phyloP scores from a whole-genome alignment of 2,113 vertebrate species.

The Pteropus alecto region DNA sequence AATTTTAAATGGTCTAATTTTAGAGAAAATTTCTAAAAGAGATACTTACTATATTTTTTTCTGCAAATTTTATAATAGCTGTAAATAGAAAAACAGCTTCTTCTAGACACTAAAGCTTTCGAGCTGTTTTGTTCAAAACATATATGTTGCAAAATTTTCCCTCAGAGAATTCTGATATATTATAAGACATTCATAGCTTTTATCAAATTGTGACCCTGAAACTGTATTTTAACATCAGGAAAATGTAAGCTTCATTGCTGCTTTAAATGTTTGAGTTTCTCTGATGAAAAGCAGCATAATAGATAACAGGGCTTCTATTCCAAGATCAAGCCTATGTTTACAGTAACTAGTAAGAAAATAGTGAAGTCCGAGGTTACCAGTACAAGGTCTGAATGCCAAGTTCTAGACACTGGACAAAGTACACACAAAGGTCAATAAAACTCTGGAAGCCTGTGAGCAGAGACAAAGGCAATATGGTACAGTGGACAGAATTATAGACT shows the following conservation, averaged over 20 bases:
- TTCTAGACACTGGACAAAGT: neutral
- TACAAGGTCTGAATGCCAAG: neutral
- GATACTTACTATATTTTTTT: neutral
- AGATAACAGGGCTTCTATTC: neutral
- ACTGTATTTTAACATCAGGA: neutral
- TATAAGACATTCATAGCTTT: neutral
- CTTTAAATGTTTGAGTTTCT: neutral
- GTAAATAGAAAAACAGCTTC: neutral
- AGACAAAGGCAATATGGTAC: neutral
- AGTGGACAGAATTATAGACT: neutral
- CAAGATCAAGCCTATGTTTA: neutral
- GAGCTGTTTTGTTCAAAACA: neutral
- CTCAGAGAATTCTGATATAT: neutral
- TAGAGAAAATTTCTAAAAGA: neutral
- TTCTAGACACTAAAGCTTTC: neutral
- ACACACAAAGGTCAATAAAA: neutral
- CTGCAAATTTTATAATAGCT: neutral
- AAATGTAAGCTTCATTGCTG: neutral
- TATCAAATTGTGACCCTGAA: neutral
- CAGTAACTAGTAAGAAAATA: neutral
- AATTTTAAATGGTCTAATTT: conserved; percentile 6
- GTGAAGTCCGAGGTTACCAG: neutral
- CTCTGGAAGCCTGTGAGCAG: neutral
- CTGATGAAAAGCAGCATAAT: conserved; percentile 6
- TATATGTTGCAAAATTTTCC: neutral